Conservation (phyloP, 2,888 invertebrate genomes). For the Micoletzkya japonica region DNA sequence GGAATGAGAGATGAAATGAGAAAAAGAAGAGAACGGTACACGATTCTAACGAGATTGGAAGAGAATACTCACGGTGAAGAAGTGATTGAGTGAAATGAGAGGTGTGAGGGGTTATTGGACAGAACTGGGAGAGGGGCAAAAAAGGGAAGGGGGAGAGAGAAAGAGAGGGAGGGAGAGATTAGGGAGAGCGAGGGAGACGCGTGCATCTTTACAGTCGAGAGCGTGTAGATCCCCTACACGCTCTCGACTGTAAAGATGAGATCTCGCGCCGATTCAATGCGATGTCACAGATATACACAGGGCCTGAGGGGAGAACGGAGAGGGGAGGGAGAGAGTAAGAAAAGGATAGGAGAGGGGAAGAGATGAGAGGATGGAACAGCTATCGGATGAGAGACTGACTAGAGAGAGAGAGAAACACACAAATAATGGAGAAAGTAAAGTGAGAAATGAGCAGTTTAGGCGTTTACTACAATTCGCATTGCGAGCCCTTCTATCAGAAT, state of each 20-base stretch:
- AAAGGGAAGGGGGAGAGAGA: no score
- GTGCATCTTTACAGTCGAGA: background rate
- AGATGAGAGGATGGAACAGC: background rate
- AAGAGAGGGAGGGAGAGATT: background rate
- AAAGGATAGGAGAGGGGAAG: background rate
- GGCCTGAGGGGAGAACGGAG: slow-evolving; percentile 6
- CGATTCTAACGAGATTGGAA: background rate
- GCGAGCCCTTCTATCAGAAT: background rate
- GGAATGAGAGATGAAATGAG: background rate
- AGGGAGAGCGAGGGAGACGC: no score
- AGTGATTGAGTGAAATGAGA: slow-evolving; percentile 3
- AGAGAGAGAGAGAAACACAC: background rate
- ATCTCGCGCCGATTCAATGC: background rate
- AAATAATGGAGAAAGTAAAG: background rate
- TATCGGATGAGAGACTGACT: background rate
- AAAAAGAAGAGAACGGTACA: background rate
- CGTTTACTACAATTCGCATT: background rate
- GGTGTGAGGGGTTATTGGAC: background rate
- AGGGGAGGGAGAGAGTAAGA: background rate
- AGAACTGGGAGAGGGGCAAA: background rate
- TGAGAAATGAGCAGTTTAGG: background rate
- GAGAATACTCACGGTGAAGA: slow-evolving; percentile 1
- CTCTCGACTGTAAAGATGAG: background rate
- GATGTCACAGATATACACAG: background rate
- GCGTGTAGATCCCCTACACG: background rate